Conservation (phyloP, 2,113 vertebrate species). For the Calypte anna region DNA sequence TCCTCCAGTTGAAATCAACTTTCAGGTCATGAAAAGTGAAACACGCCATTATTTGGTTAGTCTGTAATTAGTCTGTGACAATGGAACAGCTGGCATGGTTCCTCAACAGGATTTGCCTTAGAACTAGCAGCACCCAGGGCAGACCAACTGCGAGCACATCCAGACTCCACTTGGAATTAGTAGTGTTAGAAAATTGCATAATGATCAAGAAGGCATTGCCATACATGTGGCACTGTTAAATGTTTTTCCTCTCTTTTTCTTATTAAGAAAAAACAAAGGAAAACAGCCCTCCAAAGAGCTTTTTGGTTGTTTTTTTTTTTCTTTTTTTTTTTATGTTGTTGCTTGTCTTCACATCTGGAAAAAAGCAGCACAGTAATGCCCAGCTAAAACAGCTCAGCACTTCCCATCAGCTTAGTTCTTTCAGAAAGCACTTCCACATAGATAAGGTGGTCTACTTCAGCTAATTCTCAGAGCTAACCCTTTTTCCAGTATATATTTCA, state of each 20-base stretch:
- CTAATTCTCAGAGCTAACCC: slow-evolving; percentile 51
- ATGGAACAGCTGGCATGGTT: not conserved
- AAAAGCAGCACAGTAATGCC: slow-evolving; percentile 52
- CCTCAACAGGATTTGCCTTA: slow-evolving; percentile 32
- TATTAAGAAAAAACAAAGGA: slow-evolving; percentile 51
- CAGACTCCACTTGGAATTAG: slow-evolving; percentile 52
- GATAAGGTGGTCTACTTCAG: slow-evolving; percentile 54
- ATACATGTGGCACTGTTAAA: slow-evolving; percentile 41
- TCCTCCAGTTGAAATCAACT: slow-evolving; percentile 56
- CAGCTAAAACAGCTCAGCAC: slow-evolving; percentile 56
- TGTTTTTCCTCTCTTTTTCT: slow-evolving; percentile 42
- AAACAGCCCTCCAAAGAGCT: slow-evolving; percentile 36
- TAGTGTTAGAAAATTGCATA: slow-evolving; percentile 72
- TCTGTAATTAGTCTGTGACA: slow-evolving; percentile 44
- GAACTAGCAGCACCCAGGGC: slow-evolving; percentile 70
- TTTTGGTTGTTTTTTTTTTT: slow-evolving; percentile 1
- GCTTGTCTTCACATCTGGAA: slow-evolving; percentile 42
- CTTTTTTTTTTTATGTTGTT: not conserved
- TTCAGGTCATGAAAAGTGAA: slow-evolving; percentile 67
- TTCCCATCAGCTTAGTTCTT: slow-evolving; percentile 48
- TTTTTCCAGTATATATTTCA: slow-evolving; percentile 70
- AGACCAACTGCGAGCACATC: slow-evolving; percentile 65
- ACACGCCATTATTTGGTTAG: slow-evolving; percentile 51
- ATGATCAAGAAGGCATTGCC: slow-evolving; percentile 69
- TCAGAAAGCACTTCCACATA: slow-evolving; percentile 58